Evolutionary conservation across 1,140 invertebrate species (phyloP), one percentile per base, ranked within the genome.

Genomic region (Aphaenogaster ashmeadi): DNA sequence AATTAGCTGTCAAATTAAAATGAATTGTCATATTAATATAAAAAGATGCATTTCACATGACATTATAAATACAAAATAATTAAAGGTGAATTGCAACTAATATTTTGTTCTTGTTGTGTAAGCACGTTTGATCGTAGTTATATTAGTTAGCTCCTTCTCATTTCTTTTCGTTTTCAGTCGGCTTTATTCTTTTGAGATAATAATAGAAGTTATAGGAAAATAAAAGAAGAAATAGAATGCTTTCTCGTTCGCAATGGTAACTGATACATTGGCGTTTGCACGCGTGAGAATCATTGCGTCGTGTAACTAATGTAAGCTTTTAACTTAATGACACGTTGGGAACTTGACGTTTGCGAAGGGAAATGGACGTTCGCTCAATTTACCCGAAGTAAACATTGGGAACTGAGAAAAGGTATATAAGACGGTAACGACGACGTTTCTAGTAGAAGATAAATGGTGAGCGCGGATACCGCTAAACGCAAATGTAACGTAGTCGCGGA

Each of bases 241-340:
- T 52, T 79, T 47, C 27, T 27, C 18, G 44, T 52, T 79, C 18
- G 18, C 15, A 62, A 50, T 11, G 11, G 38, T 33, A 60, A 47
- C n/a, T n/a, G n/a, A n/a, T n/a, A n/a, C n/a, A 56, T 2, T 38
- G 36, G 41, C 69, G 9, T 69, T 69, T 36, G 11, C 11, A 11
- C 11, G 9, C 1, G 52, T 18, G 38, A 69, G 47, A 81, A 81
- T 83, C 66, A 41, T 83, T 72, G 52, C 52, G 52, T n/a, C 8
- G 6, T 66, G 44, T 50, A 80, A 56, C 36, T 52, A 54, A 56
- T 47, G 4, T 47, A 62, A 72, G 62, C 54, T 33, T n/a, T 66
- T 56, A 50, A 79, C 18, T 87, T 87, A 90, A 90, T 66, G 78
- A 84, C n/a, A 74, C 44, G 58, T 89, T 78, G 62, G 11, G 9